Base-by-base conservation (phyloP, 2,113 vertebrate genomes). In the Nibea albiflora region DNA sequence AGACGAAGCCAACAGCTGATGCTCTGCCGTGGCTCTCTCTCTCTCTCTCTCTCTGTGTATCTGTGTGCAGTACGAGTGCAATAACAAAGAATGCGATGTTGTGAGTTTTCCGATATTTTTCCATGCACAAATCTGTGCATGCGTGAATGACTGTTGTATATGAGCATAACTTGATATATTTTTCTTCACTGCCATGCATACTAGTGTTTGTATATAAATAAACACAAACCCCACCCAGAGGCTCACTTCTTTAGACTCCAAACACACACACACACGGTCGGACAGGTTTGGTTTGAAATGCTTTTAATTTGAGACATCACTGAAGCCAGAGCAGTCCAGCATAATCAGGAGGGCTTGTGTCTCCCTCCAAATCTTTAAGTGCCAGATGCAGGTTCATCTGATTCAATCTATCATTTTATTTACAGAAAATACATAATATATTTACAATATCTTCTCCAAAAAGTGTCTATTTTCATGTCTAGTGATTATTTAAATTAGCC, bases 201-300 rank as follows among this genome's bases (percentile, higher is more conserved):
- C 44, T 78, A 66, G 73, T 84, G 72, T 89, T 81, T 92, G 92
- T 94, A 83, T 68, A 93, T 92, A 93, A 96, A 96, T 95, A 96
- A 95, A 96, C 26, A 73, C 83, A 87, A 91, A 86, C 57, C 76
- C 76, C 67, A 80, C 49, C 60, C 47, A 17, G 22, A 79, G 73
- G 53, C 70, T 49, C 3, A 3, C 4, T 66, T 65, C 50, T 75
- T 67, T 3, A 47, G 56, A 42, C 46, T 6, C 47, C 26, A 42
- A 24, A 76, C 14, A n/a, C 11, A 39, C 7, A 35, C 28, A 28
- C 31, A 17, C 14, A 39, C 35, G 8, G 35, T 53, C 35, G 46
- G n/a, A 24, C 39, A 4, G 14, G 4, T 70, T 80, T 83, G 78
- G 73, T 86, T 91, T 86, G 24, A 91, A 93, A 88, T 79, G 84